Evolutionary conservation across 2,797 vertebrate genomes (phyloP), one percentile per base, ranked within the genome.

Genomic region (Hylomyscus alleni): DNA sequence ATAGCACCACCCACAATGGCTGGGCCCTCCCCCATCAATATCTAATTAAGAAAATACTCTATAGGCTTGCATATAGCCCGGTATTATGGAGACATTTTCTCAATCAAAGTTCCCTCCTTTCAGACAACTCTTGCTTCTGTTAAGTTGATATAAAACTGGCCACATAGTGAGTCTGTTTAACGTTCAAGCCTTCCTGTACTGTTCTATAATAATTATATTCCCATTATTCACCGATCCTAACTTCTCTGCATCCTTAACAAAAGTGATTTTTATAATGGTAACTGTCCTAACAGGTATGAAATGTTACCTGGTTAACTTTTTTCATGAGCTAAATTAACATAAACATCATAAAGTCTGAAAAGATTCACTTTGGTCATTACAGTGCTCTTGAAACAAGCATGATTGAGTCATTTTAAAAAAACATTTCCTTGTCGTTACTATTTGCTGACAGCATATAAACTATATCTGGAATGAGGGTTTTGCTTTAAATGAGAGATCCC

Each of bases 361-460:
- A 89, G 29, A 15, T 88, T 95, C 52, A 62, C 77, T 89, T 73
- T 67, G 76, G 80, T 9, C 72, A 50, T 78, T 73, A 37, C 34
- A 19, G 22, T 85, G 37, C 80, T 89, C 40, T 96, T 95, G 82
- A 90, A 94, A 91, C 44, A 87, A 90, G 20, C 44, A n/a, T 81
- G 88, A 67, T 91, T 76, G 34, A 58, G 78, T 29, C 58, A 88
- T 95, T 84, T 34, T 8, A 2, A n/a, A 69, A 69, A 73, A 31
- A 44, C 62, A 1, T 76, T 94, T 88, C 58, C 54, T 85, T 81
- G 12, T 90, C 76, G n/a, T 67, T 88, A 56, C 87, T 94, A 0
- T 94, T 96, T 96, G 87, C 81, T 95, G 93, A 97, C 73, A 75
- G 90, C 69, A 20, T 60, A 75, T 24, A 78, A 85, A 93, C 81